These are phyloP conservation scores for Tauraco erythrolophus DNA, from an alignment of 2,113 vertebrate genomes.

Conservation along the genomic window DNA sequence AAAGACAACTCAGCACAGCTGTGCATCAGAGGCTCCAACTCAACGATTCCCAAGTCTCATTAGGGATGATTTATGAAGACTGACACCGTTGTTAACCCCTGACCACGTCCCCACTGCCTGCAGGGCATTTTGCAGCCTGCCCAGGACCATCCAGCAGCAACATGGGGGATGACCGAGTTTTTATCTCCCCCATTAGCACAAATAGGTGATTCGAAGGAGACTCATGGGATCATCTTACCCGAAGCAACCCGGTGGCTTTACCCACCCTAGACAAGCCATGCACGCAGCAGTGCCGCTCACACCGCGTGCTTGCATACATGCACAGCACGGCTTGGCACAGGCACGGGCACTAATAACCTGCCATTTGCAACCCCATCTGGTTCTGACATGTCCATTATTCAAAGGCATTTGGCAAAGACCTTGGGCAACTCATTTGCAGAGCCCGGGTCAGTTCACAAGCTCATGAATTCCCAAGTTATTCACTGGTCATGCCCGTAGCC, in stretches of 20 bases:
- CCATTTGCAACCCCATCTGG: constrained; percentile 16
- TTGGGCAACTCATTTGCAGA: constrained; percentile 38
- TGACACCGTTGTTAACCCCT: constrained; percentile 48
- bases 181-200: not conserved
- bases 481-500: not conserved
- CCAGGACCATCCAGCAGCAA: not conserved
- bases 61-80: constrained; percentile 51
- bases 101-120: not conserved
- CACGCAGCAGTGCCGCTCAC: accelerated
- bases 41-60: not conserved
- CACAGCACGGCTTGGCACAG: not conserved
- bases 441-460: constrained; percentile 35
- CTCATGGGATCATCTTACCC: not conserved
- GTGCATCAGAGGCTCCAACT: not conserved
- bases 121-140: not conserved
- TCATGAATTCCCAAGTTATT: constrained; percentile 51
- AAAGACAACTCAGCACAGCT: not conserved
- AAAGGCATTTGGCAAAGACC: constrained; percentile 59
- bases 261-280: accelerated
- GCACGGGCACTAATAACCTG: not conserved
- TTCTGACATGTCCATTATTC: constrained; percentile 44
- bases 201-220: not conserved
- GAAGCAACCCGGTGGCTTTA: accelerated
- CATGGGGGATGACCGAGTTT: accelerated
- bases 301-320: not conserved